A percentile compares a stretch with the other conserved stretches of the same genome.
Evolutionary conservation across 2,113 vertebrate species (phyloP).

Genomic region (Ursus arctos): DNA sequence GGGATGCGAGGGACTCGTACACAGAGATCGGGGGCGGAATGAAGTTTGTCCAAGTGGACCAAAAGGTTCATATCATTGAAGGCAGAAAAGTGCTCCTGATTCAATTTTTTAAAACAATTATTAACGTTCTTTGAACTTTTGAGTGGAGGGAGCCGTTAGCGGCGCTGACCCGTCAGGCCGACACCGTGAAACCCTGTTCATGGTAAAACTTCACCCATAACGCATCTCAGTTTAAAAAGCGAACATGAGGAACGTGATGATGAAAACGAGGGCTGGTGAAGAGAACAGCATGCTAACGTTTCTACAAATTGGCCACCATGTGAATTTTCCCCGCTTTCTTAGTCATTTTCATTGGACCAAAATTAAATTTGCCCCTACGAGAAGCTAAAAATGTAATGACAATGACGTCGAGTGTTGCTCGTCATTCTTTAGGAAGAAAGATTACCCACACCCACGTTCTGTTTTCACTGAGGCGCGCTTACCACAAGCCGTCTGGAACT

Average conservation of each 20-base stretch:
- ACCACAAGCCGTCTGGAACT: neutral
- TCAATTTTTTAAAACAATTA: neutral
- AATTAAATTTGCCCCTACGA: neutral
- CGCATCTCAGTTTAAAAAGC: neutral
- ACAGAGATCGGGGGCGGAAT: neutral
- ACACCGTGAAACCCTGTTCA: neutral
- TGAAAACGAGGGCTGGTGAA: neutral
- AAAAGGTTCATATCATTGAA: fast-evolving
- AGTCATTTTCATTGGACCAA: neutral
- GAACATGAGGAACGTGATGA: neutral
- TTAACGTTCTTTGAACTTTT: neutral
- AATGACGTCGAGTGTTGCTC: neutral
- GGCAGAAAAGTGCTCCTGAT: neutral
- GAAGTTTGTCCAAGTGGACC: neutral
- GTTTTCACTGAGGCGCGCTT: neutral
- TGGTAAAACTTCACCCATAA: neutral
- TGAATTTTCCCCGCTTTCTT: neutral
- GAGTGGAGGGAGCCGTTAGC: neutral
- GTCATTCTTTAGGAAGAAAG: neutral
- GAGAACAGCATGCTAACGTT: neutral
- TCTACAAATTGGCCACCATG: fast-evolving
- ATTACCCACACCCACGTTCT: fast-evolving
- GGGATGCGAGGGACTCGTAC: fast-evolving
- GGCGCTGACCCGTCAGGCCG: neutral
- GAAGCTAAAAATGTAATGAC: neutral